Evolutionary conservation across 2,113 vertebrate species (phyloP).

Genomic region (Zonotrichia leucophrys): DNA sequence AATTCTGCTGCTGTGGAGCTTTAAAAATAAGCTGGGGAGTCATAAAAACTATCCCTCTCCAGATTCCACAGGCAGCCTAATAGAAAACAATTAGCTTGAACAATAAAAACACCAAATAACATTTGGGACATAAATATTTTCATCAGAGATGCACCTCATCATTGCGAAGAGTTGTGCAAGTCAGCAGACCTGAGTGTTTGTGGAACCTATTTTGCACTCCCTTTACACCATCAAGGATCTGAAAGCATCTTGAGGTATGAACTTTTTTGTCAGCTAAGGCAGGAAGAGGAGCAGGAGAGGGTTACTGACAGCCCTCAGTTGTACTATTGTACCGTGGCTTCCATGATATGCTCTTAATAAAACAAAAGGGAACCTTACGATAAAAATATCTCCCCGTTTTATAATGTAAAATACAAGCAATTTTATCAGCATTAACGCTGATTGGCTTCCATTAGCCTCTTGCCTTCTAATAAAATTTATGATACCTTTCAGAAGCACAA

Average conservation of each 20-base stretch:
- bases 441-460: conserved; percentile 85
- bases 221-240: not conserved
- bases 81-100: conserved; percentile 75
- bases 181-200: not conserved
- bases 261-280: not conserved
- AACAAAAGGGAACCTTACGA: conserved; percentile 69
- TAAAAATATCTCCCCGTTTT: conserved; percentile 75
- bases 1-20: conserved; percentile 45
- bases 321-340: conserved; percentile 48
- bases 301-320: conserved; percentile 12
- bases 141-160: conserved; percentile 60
- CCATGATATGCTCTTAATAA: conserved; percentile 69
- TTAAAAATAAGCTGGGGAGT: conserved; percentile 71
- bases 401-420: conserved; percentile 81
- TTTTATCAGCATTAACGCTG: conserved; percentile 84
- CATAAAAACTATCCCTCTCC: conserved; percentile 70
- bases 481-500: conserved; percentile 83
- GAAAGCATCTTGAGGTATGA: not conserved
- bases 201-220: conserved; percentile 13
- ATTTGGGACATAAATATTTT: conserved; percentile 74
- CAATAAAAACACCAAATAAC: conserved; percentile 70
- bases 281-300: not conserved
- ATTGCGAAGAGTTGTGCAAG: conserved; percentile 31
- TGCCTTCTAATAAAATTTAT: conserved; percentile 87
- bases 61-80: conserved; percentile 74